Evolutionary conservation across 2,888 invertebrate genomes (phyloP), one percentile per base, ranked within the genome.

Genomic region (Didymodactylos carnosus): DNA sequence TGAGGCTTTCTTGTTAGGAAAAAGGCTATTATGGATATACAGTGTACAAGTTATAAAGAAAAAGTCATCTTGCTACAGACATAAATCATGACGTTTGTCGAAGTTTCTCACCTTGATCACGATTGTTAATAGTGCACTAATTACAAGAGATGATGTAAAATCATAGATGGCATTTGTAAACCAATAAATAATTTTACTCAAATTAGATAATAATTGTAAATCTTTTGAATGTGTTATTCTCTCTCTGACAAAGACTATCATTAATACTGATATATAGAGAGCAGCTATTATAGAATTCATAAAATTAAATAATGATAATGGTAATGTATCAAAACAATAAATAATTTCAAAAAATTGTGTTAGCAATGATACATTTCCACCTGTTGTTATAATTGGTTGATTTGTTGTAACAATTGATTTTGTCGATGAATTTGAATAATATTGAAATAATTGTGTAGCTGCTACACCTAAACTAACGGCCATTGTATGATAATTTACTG

Each of bases 231-330:
- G 71, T 39, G 40, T 74, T 25, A 71, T 40, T 25, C 43, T 51
- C 39, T 74, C 74, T 62, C 69, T 51, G 16, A 71, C 39, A 7
- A 71, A 41, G 27, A 53, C 62, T 41, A 74, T 41, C 23, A 74
- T 62, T 29, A 62, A 35, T 16, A 74, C 62, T 29, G 71, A 62
- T 8, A 74, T 74, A 8, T 71, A 53, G 19, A 74, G 25, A 1
- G 43, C 41, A 14, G 43, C 62, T 14, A 69, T 27, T 14, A 74
- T 53, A 16, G 71, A 40, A 14, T 62, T 69, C 3, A 69, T 39
- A 62, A 72, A 74, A 39, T 74, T 74, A 27, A 74, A 74, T 35
- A 74, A 69, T n/a, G 74, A 71, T 16, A 74, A 69, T 39, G 74
- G 74, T 39, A 74, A 25, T 16, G 71, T 70, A 69, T 74, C 74